These are phyloP conservation scores for Protobothrops mucrosquamatus DNA, from an alignment of 2,113 vertebrate species.

Conservation along the genomic window DNA sequence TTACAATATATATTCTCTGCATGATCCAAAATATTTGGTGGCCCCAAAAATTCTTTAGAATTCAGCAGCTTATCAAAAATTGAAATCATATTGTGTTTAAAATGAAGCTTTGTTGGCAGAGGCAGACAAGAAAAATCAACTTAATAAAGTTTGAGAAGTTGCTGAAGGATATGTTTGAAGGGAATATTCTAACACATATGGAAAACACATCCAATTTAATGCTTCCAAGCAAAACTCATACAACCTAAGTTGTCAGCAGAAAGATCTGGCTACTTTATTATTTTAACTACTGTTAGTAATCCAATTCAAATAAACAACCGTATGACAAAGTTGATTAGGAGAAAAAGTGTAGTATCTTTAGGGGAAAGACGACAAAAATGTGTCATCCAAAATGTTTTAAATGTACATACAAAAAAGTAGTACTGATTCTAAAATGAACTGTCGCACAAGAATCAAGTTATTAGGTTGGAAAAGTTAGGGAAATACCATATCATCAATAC, in stretches of 20 bases:
- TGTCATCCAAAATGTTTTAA: slow-evolving; percentile 42
- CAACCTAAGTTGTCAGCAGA: slow-evolving; percentile 84
- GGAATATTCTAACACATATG: slow-evolving; percentile 81
- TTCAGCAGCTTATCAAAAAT: slow-evolving; percentile 96
- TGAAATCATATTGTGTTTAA: slow-evolving; percentile 88
- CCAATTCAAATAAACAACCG: slow-evolving; percentile 61
- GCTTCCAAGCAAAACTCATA: slow-evolving; percentile 76
- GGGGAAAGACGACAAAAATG: not conserved
- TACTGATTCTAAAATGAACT: slow-evolving; percentile 43
- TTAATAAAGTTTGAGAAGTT: slow-evolving; percentile 82
- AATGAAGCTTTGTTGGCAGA: slow-evolving; percentile 88
- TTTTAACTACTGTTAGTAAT: slow-evolving; percentile 62
- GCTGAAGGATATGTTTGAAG: slow-evolving; percentile 79
- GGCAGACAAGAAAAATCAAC: slow-evolving; percentile 83
- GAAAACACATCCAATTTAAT: slow-evolving; percentile 82
- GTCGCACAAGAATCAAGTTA: not conserved
- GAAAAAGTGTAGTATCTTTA: not conserved
- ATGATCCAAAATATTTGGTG: slow-evolving; percentile 99
- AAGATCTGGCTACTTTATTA: slow-evolving; percentile 68
- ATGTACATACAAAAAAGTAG: slow-evolving; percentile 41
- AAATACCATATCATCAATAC: slow-evolving; percentile 36
- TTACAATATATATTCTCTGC: slow-evolving; percentile 99
- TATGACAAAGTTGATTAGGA: slow-evolving; percentile 54
- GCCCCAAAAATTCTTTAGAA: slow-evolving; percentile 92
- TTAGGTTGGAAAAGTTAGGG: slow-evolving; percentile 13